These are phyloP conservation scores for Dasysyrphus tricinctus DNA, from an alignment of 2,888 invertebrate species.

Conservation along the genomic window DNA sequence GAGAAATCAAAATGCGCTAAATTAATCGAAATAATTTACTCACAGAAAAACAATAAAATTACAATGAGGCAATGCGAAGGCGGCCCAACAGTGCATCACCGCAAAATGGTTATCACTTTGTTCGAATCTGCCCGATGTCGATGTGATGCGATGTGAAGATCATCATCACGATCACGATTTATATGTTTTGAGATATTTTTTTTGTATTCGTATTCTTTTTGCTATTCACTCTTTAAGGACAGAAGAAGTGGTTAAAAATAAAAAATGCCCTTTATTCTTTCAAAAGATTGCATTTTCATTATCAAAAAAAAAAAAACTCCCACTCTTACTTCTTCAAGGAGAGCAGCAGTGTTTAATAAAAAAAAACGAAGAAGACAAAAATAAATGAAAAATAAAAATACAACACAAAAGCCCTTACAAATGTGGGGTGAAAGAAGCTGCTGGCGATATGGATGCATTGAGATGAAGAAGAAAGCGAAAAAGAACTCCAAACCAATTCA, in stretches of 20 bases:
- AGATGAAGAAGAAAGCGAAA: conserved; percentile 49
- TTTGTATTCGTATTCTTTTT: not conserved
- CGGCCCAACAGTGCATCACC: conserved; percentile 22
- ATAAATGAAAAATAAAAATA: not conserved
- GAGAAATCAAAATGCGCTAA: conserved; percentile 43
- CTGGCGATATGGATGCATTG: conserved; percentile 25
- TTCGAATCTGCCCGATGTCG: conserved; percentile 25
- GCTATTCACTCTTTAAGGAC: not conserved
- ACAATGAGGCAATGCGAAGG: conserved; percentile 38
- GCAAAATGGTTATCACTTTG: conserved; percentile 38
- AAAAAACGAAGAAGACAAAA: too few species aligned
- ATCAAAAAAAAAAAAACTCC: conserved; percentile 39
- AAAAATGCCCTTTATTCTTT: conserved; percentile 31
- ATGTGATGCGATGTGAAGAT: conserved; percentile 35
- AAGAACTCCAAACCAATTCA: conserved; percentile 55
- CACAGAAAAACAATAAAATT: conserved; percentile 15
- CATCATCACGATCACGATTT: conserved; percentile 58
- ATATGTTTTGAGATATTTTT: conserved; percentile 23
- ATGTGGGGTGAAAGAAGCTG: conserved; percentile 39
- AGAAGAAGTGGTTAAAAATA: conserved; percentile 1
- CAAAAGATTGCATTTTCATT: conserved; percentile 42
- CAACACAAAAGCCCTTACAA: conserved; percentile 37
- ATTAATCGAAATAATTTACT: conserved; percentile 53
- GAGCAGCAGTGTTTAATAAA: not conserved
- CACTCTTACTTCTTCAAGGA: conserved; percentile 29